Conservation (phyloP, 2,113 vertebrate genomes). For the Gnathonemus echidnorhynchus region DNA sequence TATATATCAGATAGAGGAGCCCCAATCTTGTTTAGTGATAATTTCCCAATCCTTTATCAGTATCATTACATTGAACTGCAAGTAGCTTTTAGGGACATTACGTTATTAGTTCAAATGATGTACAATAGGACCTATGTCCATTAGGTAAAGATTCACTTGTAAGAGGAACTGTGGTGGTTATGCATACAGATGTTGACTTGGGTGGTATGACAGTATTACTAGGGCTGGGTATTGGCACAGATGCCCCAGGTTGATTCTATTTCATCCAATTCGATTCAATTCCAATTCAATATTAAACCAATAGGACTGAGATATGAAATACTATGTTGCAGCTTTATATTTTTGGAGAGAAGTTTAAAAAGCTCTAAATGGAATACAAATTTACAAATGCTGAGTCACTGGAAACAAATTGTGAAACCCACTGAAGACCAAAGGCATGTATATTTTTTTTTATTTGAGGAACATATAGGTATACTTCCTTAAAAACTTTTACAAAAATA, state of each 20-base stretch:
- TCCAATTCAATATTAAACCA: background rate
- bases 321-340: too few species aligned
- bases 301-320: background rate
- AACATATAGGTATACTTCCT: background rate
- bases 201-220: background rate
- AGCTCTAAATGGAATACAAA: too few species aligned
- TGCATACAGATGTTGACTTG: background rate
- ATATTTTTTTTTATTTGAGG: background rate
- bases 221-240: background rate
- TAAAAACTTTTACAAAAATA: background rate
- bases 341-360: too few species aligned
- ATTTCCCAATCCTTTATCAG: background rate
- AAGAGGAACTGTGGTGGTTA: background rate
- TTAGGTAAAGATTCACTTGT: too few species aligned
- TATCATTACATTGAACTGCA: background rate
- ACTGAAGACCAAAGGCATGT: background rate
- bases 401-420: background rate
- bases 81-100: background rate
- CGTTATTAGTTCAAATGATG: background rate
- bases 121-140: too few species aligned
- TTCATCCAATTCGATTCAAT: background rate
- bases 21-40: background rate
- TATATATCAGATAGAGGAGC: background rate
- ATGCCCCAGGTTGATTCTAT: background rate
- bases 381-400: background rate